Base-by-base conservation (phyloP, 2,797 vertebrate genomes). In the Tokudaia tokunoshimensis region DNA sequence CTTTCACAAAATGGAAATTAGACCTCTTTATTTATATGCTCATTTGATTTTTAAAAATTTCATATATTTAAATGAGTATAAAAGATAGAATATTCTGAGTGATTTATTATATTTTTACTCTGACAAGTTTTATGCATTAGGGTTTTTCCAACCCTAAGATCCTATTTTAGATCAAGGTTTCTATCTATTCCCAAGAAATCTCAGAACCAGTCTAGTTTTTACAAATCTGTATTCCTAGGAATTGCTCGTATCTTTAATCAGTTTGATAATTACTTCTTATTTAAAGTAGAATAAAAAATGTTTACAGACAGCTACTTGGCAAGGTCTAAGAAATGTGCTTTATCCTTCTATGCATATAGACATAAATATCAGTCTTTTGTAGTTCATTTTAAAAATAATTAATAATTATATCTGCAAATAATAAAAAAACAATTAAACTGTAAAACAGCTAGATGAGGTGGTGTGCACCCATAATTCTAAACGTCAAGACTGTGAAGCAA, bases 181-280 rank as follows among this genome's bases (percentile, higher is more conserved):
- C 80, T 88, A 84, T 87, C 61, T 87, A 89, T 34, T 92, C 94
- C 55, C 50, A 95, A 17, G 55, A 95, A 89, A 29, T 87, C 92
- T 79, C 8, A 90, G 37, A 59, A 81, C 52, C 78, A 93, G 89
- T 93, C 37, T 88, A 81, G 83, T 92, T 90, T 90, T 80, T 91
- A 87, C 41, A 59, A 4, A 37, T 26, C 13, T 47, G 22, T 92
- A 79, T 90, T 92, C 65, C 41, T 90, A 90, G 90, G 47, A 67
- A 1, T 34, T 93, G 8, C 15, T 52, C 59, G 74, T 94, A 24
- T 70, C 75, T 92, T 89, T 79, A 78, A 55, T 76, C 86, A 90
- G 20, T 59, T 78, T 94, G 65, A 82, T 61, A 84, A 93, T 92
- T 94, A 82, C 34, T 91, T 91, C 95, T 95, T 0, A 88, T 75